Conservation (phyloP, 2,888 invertebrate genomes). For the Heliconius charithonia region DNA sequence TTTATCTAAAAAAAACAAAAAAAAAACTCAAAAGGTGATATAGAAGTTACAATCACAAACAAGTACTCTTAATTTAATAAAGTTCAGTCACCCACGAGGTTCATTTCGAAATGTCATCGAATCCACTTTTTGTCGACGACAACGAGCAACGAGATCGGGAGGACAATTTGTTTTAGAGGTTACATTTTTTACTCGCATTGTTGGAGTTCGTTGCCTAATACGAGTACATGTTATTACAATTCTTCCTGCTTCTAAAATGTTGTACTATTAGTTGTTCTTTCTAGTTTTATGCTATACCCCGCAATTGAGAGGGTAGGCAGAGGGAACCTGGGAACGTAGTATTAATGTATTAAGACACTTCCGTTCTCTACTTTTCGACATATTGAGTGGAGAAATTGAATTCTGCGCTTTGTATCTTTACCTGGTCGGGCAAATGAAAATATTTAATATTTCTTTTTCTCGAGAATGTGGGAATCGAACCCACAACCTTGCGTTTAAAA, state of each 20-base stretch:
- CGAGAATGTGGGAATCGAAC: too few species aligned
- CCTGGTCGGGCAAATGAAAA: too few species aligned
- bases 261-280: slow-evolving; percentile 1
- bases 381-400: too few species aligned
- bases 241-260: slow-evolving; percentile 44
- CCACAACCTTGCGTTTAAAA: too few species aligned
- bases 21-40: not conserved
- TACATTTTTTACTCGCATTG: slow-evolving; percentile 46
- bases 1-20: not conserved
- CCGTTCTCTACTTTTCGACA: too few species aligned
- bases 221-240: slow-evolving; percentile 41
- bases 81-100: slow-evolving; percentile 44
- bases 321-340: too few species aligned
- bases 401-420: too few species aligned
- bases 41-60: slow-evolving; percentile 21
- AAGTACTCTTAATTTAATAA: slow-evolving; percentile 17
- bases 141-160: slow-evolving; percentile 45
- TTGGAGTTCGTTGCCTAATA: slow-evolving; percentile 43
- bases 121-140: slow-evolving; percentile 50
- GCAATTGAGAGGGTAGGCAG: too few species aligned
- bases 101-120: slow-evolving; percentile 55
- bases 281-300: too few species aligned
- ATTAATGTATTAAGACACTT: too few species aligned
- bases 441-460: too few species aligned
- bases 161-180: slow-evolving; percentile 50